These are phyloP conservation scores for Cyanoliseus patagonus DNA, from an alignment of 2,113 vertebrate species.

Conservation along the genomic window DNA sequence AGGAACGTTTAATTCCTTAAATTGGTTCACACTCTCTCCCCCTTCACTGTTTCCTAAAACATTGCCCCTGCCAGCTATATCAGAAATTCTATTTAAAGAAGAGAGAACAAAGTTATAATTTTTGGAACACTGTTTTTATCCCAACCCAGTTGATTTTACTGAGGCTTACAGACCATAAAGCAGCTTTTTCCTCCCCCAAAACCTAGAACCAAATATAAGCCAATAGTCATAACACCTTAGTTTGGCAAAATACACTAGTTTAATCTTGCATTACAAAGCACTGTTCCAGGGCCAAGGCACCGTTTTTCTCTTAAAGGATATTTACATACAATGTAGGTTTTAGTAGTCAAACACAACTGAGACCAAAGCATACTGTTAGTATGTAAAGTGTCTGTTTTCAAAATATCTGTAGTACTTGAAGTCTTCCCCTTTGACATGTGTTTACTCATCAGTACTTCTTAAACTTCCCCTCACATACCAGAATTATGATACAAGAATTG, in stretches of 20 bases:
- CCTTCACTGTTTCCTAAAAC: not conserved
- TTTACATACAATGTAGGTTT: not conserved
- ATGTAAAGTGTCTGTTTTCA: not conserved
- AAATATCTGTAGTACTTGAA: not conserved
- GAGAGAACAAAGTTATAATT: not conserved
- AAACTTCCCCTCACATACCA: not conserved
- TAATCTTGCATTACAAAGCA: not conserved
- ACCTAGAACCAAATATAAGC: not conserved
- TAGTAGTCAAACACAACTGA: not conserved
- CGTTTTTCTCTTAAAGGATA: not conserved
- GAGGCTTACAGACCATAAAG: not conserved
- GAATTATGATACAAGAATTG: not conserved
- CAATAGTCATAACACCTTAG: not conserved
- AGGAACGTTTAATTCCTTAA: not conserved
- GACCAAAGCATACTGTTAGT: not conserved
- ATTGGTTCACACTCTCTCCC: not conserved
- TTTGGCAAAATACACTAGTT: not conserved
- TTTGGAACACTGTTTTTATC: not conserved
- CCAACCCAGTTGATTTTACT: not conserved
- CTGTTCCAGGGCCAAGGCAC: not conserved
- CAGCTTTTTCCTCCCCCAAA: fast-evolving
- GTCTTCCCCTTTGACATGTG: not conserved
- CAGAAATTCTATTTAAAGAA: not conserved
- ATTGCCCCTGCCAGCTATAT: not conserved
- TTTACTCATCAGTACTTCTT: not conserved